These are phyloP conservation scores for Etheostoma perlongum DNA, from an alignment of 2,797 vertebrate species.

Conservation along the genomic window DNA sequence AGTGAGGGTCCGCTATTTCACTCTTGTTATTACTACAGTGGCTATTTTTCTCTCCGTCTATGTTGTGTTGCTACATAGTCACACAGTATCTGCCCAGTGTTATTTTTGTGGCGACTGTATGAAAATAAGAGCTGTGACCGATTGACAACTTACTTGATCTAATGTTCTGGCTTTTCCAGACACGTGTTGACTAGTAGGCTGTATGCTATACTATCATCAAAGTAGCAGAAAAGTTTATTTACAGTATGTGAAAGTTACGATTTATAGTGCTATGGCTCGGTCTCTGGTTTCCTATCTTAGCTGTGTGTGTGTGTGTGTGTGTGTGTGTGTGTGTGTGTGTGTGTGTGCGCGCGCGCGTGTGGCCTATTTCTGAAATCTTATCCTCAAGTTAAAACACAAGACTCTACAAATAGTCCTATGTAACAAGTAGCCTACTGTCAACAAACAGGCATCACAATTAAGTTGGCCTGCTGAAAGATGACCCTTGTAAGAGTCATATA, in stretches of 20 bases:
- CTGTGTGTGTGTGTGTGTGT: background rate
- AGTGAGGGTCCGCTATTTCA: slow-evolving; percentile 25
- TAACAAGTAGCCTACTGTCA: too few relatives aligned
- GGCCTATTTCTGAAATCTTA: too few relatives aligned
- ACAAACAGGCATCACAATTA: background rate
- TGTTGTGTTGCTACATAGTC: background rate
- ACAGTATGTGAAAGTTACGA: background rate
- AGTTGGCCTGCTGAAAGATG: background rate
- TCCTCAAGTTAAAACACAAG: background rate
- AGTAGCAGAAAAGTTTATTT: background rate
- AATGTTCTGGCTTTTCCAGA: slow-evolving; percentile 1
- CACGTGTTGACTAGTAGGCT: background rate
- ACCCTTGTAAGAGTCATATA: too few relatives aligned
- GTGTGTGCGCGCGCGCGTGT: too few relatives aligned
- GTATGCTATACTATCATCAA: background rate
- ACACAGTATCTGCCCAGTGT: background rate
- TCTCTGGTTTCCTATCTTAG: too few relatives aligned
- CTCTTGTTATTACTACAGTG: slow-evolving; percentile 30
- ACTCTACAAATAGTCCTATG: too few relatives aligned
- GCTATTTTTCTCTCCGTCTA: background rate
- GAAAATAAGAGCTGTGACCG: background rate
- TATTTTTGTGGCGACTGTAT: slow-evolving; percentile 3
- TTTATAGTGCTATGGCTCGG: too few relatives aligned
- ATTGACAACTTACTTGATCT: background rate
- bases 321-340: background rate